Evolutionary conservation across 2,888 invertebrate species (phyloP).

Genomic region (Ophraella communa): DNA sequence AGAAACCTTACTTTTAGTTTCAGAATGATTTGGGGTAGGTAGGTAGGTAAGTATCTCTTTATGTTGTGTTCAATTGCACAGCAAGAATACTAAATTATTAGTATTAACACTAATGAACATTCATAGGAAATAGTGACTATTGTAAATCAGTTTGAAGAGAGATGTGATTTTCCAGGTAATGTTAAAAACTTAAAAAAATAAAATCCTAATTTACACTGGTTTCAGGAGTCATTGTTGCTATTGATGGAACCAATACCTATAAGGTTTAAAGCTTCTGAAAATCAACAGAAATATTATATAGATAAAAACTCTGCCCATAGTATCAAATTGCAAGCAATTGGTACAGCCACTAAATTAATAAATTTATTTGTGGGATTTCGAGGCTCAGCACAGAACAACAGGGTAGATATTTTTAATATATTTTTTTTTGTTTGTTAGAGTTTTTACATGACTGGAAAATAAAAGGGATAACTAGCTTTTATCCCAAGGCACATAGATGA

Average conservation of each 20-base stretch:
- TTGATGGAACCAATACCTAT: neutral
- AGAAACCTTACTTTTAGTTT: slow-evolving; percentile 21
- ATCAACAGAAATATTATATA: too few species aligned
- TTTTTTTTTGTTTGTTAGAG: neutral
- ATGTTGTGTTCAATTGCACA: slow-evolving; percentile 18
- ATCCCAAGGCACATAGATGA: neutral
- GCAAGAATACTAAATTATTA: slow-evolving; percentile 6
- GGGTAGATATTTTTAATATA: neutral
- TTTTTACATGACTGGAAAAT: neutral
- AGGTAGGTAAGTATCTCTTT: too few species aligned
- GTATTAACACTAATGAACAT: slow-evolving; percentile 7
- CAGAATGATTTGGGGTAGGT: slow-evolving; percentile 29
- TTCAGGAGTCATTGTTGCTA: neutral
- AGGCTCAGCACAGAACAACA: too few species aligned
- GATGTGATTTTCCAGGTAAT: too few species aligned
- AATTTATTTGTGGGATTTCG: too few species aligned
- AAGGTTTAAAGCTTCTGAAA: neutral
- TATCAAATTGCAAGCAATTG: too few species aligned
- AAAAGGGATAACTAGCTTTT: neutral
- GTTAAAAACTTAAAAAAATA: too few species aligned
- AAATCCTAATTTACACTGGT: neutral
- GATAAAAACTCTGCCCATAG: too few species aligned
- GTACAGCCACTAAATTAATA: too few species aligned
- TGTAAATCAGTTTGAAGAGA: too few species aligned
- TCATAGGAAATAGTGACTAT: neutral